Evolutionary conservation across 1,140 invertebrate genomes (phyloP).

Genomic region (Nasonia giraulti): DNA sequence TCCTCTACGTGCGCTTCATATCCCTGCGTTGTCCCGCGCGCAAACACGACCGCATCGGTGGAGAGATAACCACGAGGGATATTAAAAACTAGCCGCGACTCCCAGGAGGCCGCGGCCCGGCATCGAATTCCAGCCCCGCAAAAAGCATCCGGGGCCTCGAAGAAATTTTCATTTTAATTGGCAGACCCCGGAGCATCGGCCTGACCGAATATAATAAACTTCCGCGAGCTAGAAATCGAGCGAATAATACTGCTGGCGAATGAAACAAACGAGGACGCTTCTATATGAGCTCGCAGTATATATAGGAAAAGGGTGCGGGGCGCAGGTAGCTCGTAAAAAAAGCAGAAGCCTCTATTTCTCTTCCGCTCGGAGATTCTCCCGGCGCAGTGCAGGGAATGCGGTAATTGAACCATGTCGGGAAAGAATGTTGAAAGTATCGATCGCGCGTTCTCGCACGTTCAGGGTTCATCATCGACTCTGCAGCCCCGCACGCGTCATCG

Average conservation of each 20-base stretch:
- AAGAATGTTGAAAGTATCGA: constrained; percentile 34
- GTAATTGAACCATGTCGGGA: constrained; percentile 36
- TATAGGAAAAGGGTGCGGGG: neutral
- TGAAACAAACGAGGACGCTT: too few relatives aligned
- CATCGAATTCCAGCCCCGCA: neutral
- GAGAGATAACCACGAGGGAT: neutral
- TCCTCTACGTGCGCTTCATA: too few relatives aligned
- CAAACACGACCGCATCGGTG: neutral
- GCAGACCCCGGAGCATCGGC: neutral
- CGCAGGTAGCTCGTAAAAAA: neutral
- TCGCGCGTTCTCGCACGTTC: neutral
- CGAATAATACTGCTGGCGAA: too few relatives aligned
- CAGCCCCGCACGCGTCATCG: neutral
- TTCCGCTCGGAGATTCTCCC: neutral
- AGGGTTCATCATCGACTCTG: constrained; percentile 13
- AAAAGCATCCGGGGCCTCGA: neutral
- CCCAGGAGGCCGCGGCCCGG: neutral
- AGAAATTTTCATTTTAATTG: constrained; percentile 29
- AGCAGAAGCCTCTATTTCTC: neutral
- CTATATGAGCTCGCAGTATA: neutral
- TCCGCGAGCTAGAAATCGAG: too few relatives aligned
- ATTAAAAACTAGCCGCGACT: neutral
- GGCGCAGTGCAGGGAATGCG: neutral
- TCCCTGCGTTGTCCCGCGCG: neutral
- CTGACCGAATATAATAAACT: too few relatives aligned